Evolutionary conservation across 2,113 vertebrate genomes (phyloP).

Genomic region (Oceanodroma tethys): DNA sequence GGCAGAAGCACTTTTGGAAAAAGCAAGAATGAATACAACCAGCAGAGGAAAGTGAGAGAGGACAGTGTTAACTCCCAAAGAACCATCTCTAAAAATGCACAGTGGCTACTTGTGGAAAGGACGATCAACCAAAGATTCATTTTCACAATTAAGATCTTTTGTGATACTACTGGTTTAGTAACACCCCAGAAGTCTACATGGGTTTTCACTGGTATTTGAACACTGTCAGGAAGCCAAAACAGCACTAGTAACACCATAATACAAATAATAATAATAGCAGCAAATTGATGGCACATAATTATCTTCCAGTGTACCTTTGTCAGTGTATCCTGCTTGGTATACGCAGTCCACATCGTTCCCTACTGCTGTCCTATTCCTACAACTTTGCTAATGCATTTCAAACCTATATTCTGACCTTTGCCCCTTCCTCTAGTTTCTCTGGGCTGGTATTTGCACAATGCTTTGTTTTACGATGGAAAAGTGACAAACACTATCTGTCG

Average conservation of each 20-base stretch:
- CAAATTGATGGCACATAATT: background rate
- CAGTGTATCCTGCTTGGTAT: background rate
- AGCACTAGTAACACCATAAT: background rate
- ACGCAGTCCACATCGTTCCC: background rate
- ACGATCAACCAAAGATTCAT: background rate
- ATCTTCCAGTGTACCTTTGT: background rate
- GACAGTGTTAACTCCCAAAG: conserved; percentile 24
- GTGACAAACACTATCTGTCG: background rate
- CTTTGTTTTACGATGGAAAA: background rate
- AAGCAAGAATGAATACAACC: conserved; percentile 66
- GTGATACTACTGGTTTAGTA: background rate
- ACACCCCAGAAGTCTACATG: background rate
- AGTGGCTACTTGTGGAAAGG: background rate
- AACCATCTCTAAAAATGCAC: conserved; percentile 1
- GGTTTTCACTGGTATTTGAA: background rate
- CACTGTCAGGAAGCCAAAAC: background rate
- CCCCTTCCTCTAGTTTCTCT: background rate
- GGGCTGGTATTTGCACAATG: background rate
- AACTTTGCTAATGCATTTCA: background rate
- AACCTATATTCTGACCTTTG: background rate
- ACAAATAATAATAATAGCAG: background rate
- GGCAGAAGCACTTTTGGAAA: conserved; percentile 68
- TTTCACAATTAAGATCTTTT: background rate
- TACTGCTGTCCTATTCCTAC: background rate
- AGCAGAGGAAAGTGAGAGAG: conserved; percentile 42